These are phyloP conservation scores for Steatocranus sp. DNA, from an alignment of 2,797 vertebrate genomes.

Conservation along the genomic window DNA sequence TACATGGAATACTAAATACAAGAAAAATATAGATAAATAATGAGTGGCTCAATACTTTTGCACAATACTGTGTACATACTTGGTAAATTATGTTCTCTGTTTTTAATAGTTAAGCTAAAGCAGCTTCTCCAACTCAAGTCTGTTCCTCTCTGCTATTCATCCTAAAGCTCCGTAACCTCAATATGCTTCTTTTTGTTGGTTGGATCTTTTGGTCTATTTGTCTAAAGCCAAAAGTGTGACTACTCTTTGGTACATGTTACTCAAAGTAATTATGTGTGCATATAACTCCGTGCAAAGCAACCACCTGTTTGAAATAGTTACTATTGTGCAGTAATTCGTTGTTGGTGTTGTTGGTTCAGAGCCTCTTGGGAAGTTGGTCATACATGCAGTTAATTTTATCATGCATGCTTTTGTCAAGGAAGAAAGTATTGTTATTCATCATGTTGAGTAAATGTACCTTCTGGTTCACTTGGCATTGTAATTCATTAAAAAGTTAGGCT, in stretches of 20 bases:
- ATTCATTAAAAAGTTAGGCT: constrained; percentile 44
- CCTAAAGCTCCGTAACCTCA: not conserved
- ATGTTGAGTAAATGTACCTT: constrained; percentile 52
- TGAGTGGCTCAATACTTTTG: not conserved
- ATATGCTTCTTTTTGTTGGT: not conserved
- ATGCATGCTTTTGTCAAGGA: constrained; percentile 55
- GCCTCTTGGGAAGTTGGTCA: constrained; percentile 25
- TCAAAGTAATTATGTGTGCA: not conserved
- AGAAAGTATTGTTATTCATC: constrained; percentile 50
- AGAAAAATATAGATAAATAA: not conserved
- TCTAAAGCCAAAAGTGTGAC: not conserved
- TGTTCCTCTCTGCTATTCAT: not conserved
- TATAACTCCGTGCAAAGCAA: not conserved
- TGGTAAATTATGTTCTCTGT: not conserved
- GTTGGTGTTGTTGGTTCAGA: constrained; percentile 7
- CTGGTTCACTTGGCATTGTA: constrained; percentile 42
- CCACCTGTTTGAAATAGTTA: constrained; percentile 13
- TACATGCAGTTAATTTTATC: constrained; percentile 55
- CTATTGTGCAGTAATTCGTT: constrained; percentile 25
- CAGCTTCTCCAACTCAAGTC: not conserved
- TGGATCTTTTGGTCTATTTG: not conserved
- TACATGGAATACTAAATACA: not conserved
- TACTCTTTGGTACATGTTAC: not conserved
- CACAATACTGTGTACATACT: not conserved
- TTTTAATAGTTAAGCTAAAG: not conserved